Conservation (phyloP, 2,888 invertebrate genomes). For the Bruchidius siliquastri region DNA sequence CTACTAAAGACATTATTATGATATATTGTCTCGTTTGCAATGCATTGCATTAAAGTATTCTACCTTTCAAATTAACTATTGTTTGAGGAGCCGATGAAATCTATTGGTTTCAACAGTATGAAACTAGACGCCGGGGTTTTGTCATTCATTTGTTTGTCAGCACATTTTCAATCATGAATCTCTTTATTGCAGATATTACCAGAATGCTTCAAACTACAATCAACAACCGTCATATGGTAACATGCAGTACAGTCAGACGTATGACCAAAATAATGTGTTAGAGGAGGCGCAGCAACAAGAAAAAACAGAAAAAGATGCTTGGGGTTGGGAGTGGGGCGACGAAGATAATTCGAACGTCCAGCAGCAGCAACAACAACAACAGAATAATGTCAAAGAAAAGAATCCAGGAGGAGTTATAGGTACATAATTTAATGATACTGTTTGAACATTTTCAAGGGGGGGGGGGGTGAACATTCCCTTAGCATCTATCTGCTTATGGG, state of each 20-base stretch:
- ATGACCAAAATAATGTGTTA: slow-evolving; percentile 21
- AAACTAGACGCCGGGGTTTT: no score
- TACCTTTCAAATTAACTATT: no score
- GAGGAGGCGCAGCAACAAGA: slow-evolving; percentile 13
- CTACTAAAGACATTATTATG: no score
- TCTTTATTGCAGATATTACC: background rate
- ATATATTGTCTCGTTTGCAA: no score
- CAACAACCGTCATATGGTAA: background rate
- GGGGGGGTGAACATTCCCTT: no score
- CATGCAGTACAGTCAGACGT: slow-evolving; percentile 33
- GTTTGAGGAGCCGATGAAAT: no score
- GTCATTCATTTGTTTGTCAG: no score
- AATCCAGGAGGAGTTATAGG: slow-evolving; percentile 8
- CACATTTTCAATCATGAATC: no score
- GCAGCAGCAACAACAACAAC: slow-evolving; percentile 28
- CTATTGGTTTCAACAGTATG: no score
- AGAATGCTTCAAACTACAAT: slow-evolving; percentile 1
- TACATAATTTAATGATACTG: slow-evolving; percentile 6
- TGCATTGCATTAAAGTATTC: no score
- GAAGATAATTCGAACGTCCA: slow-evolving; percentile 44
- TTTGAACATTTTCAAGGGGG: no score
- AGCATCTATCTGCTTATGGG: no score
- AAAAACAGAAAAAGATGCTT: slow-evolving; percentile 38
- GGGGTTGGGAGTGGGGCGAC: slow-evolving; percentile 63
- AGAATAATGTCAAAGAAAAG: slow-evolving; percentile 11